Percentiles rank a stretch among this genome's conserved stretches.
phyloP scores from a whole-genome alignment of 2,888 invertebrate species.

The Ptilodon capucinus region DNA sequence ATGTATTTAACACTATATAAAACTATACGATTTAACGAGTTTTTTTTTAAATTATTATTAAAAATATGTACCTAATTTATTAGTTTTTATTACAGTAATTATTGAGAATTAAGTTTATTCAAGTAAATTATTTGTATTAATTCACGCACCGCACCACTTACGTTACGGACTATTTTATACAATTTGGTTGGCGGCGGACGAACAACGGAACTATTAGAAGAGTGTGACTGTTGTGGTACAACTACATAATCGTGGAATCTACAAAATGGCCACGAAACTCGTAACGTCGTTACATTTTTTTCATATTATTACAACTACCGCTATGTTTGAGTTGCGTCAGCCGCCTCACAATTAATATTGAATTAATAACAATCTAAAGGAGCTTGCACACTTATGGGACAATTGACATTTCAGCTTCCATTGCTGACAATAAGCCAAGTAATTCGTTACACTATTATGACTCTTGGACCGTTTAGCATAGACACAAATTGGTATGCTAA shows the following conservation, averaged over 20 bases:
- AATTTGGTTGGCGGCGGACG: background rate
- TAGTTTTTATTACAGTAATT: no score
- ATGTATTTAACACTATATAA: no score
- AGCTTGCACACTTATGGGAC: background rate
- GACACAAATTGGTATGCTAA: no score
- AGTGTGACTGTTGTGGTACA: background rate
- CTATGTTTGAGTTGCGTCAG: background rate
- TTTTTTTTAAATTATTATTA: background rate
- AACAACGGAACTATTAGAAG: background rate
- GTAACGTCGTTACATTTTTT: background rate
- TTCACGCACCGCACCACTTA: background rate
- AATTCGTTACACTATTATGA: no score
- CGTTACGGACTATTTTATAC: background rate
- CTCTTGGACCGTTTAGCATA: no score
- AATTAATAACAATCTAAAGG: background rate
- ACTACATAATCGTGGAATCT: background rate
- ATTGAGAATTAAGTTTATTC: no score
- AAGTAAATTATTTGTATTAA: no score
- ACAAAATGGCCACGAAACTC: background rate
- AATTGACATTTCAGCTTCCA: background rate
- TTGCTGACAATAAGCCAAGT: no score
- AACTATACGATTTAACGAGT: no score
- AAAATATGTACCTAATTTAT: background rate
- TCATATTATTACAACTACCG: background rate
- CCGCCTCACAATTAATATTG: background rate